phyloP scores from a whole-genome alignment of 2,797 vertebrate species.

The Fratercula arctica region DNA sequence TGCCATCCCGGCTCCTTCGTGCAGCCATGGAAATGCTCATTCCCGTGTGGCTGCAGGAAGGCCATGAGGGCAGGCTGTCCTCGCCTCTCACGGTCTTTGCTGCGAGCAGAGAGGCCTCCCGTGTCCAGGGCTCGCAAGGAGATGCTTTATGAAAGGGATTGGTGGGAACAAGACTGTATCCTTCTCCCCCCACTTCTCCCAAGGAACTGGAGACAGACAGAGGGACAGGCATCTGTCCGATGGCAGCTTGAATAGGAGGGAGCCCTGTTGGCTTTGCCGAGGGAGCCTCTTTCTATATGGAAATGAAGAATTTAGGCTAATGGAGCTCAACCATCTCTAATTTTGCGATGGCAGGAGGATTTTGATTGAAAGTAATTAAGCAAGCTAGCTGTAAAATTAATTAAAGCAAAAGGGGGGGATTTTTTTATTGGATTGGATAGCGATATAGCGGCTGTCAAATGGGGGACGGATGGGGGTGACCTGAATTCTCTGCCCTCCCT shows the following conservation, averaged over 20 bases:
- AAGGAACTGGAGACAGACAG: not conserved
- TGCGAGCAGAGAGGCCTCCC: not conserved
- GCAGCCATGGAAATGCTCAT: rapidly evolving
- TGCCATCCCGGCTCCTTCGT: not conserved
- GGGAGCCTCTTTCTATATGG: slow-evolving; percentile 97
- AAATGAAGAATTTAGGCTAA: slow-evolving; percentile 99
- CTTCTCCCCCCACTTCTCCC: not conserved
- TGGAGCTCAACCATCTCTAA: slow-evolving; percentile 99
- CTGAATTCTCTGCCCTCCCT: slow-evolving; percentile 99
- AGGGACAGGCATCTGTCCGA: slow-evolving; percentile 67
- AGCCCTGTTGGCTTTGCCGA: slow-evolving; percentile 66
- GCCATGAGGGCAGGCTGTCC: not conserved
- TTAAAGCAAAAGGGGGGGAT: slow-evolving; percentile 99
- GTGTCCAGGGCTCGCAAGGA: not conserved
- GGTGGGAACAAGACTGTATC: not conserved
- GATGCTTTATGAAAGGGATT: not conserved
- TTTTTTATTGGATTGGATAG: slow-evolving; percentile 99
- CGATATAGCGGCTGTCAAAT: slow-evolving; percentile 99
- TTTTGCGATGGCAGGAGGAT: slow-evolving; percentile 99
- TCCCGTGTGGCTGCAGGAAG: rapidly evolving
- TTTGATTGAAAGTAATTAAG: slow-evolving; percentile 99
- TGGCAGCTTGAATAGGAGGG: slow-evolving; percentile 18
- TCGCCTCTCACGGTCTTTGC: not conserved
- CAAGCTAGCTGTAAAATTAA: slow-evolving; percentile 99
- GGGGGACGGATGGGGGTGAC: slow-evolving; percentile 99